Base-by-base conservation (phyloP, 2,888 invertebrate species). In the Nineta flava region DNA sequence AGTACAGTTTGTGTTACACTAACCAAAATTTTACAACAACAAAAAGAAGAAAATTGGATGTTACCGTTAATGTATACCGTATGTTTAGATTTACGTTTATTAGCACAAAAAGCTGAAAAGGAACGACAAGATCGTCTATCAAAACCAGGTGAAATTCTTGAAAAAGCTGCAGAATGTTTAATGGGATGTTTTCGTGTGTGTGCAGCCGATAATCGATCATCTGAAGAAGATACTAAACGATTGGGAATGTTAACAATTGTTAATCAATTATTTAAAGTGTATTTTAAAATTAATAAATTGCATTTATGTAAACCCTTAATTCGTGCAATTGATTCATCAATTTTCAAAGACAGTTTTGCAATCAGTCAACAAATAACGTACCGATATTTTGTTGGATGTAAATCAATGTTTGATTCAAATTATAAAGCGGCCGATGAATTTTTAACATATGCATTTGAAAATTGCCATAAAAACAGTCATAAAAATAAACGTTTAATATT, bases 371-470 rank as follows among this genome's bases (percentile, higher is more conserved):
- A 90, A 62, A 90, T 99, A 49, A 97, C 97, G 0, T 99, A 95
- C 67, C 87, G 87, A 62, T 96, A 96, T 67, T 97, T 93, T 69
- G 91, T 95, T 15, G 97, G 97, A 0, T 76, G 96, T 31, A 96
- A 97, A 65, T 91, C 94, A 2, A 96, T 99, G 92, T 99, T 97
- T 65, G 97, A 99, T 67, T 93, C 93, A 50, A 92, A 97, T 63
- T 94, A 94, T 62, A 83, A 84, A 65, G 77, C 81, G 66, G 97
- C 97, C 17, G 94, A 97, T 64, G 86, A 91, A 62, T 88, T 85
- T 61, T 68, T 99, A 17, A 83, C 88, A 0, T 99, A 83, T 66
- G 95, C 97, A 1, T 97, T 97, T 65, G 79, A 85, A 62, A 83
- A 87, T 60, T 96, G 97, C 60, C 91, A 92, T 57, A 75, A 73